Evolutionary conservation across 2,797 vertebrate genomes (phyloP).

Genomic region (Hippopotamyrus pictus): DNA sequence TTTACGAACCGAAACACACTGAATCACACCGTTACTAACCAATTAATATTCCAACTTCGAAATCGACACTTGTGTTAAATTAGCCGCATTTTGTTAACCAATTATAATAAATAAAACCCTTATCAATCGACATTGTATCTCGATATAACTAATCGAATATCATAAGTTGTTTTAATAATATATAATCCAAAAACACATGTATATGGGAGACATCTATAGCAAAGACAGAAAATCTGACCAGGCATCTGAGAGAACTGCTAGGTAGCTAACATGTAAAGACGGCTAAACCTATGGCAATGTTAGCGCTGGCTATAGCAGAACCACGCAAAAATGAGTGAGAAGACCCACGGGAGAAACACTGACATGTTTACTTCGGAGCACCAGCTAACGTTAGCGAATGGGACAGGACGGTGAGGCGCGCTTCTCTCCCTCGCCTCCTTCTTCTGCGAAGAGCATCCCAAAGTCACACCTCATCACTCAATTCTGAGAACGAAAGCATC

Average conservation of each 20-base stretch:
- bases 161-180: not conserved
- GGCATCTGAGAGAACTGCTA: not conserved
- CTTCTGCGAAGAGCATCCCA: conserved; percentile 12
- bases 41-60: not conserved
- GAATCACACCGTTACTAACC: not conserved
- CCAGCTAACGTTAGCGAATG: not conserved
- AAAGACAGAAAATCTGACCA: not conserved
- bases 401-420: not conserved
- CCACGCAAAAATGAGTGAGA: not conserved
- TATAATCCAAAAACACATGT: not conserved
- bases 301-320: not conserved
- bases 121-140: not conserved
- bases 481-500: not conserved
- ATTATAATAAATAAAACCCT: not conserved
- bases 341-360: not conserved
- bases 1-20: not conserved
- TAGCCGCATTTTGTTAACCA: not conserved
- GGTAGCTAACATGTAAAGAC: not conserved
- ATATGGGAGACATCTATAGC: not conserved
- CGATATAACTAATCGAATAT: conserved; percentile 5
- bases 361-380: not conserved
- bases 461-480: conserved; percentile 9
- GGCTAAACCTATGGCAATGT: not conserved
- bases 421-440: not conserved
- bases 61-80: not conserved